These are phyloP conservation scores for Iphiclides podalirius DNA, from an alignment of 2,888 invertebrate species.

Conservation along the genomic window DNA sequence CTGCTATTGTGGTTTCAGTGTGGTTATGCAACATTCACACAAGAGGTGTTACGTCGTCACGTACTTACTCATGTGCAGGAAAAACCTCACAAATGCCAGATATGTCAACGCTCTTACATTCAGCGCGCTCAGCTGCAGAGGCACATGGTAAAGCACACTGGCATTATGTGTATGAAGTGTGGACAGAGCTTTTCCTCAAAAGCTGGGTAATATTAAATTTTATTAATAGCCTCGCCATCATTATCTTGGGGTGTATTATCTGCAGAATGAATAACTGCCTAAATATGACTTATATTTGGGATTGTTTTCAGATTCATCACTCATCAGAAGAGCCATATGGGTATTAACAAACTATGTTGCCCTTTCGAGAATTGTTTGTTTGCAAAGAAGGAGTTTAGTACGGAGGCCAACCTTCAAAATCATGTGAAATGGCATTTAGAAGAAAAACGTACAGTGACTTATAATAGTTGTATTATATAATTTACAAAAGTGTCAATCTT, in stretches of 20 bases:
- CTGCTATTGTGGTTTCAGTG: slow-evolving; percentile 76
- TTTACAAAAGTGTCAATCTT: too few species aligned
- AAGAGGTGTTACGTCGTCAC: slow-evolving; percentile 90
- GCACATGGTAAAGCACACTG: slow-evolving; percentile 87
- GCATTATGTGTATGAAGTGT: slow-evolving; percentile 80
- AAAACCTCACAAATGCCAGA: slow-evolving; percentile 78
- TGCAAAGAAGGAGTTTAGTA: slow-evolving; percentile 43
- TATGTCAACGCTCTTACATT: slow-evolving; percentile 90
- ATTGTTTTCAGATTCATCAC: slow-evolving; percentile 49
- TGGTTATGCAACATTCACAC: slow-evolving; percentile 87
- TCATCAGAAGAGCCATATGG: slow-evolving; percentile 50
- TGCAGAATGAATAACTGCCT: too few species aligned
- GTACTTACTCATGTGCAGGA: slow-evolving; percentile 81
- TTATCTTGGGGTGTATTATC: too few species aligned
- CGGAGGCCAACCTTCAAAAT: slow-evolving; percentile 37
- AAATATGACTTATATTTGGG: slow-evolving; percentile 12
- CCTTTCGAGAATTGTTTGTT: slow-evolving; percentile 43
- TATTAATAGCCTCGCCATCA: too few species aligned
- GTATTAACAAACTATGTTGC: slow-evolving; percentile 44
- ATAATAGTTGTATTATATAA: too few species aligned
- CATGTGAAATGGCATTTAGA: slow-evolving; percentile 54
- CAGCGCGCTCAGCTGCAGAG: slow-evolving; percentile 89
- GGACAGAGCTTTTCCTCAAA: slow-evolving; percentile 41
- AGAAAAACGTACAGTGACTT: slow-evolving; percentile 53
- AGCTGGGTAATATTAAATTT: slow-evolving; percentile 29